Conservation (phyloP, 2,797 vertebrate species). For the Taenioides sp. region DNA sequence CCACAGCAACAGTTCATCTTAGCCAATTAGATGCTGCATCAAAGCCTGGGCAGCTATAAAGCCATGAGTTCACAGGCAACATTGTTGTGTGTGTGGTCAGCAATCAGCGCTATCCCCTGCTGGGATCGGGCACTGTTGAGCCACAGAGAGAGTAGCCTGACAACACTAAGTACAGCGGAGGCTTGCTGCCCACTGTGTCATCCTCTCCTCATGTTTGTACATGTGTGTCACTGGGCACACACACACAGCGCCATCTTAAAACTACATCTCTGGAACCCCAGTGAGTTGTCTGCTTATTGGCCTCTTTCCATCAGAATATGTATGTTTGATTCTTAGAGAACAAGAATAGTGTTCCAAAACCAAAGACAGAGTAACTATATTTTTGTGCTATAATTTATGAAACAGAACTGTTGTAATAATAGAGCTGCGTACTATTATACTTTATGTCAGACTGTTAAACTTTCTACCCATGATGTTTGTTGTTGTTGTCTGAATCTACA, state of each 20-base stretch:
- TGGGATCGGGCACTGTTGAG: conserved; percentile 65
- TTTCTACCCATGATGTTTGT: conserved; percentile 15
- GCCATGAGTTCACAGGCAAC: conserved; percentile 70
- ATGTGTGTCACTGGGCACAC: conserved; percentile 44
- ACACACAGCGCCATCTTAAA: conserved; percentile 45
- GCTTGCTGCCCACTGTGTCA: conserved; percentile 64
- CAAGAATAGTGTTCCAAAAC: conserved; percentile 39
- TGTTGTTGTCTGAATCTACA: conserved; percentile 30
- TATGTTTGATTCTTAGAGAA: conserved; percentile 42
- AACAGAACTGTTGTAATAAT: conserved; percentile 21
- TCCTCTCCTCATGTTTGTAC: conserved; percentile 62
- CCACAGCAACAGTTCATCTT: conserved; percentile 75
- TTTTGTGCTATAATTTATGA: conserved; percentile 30
- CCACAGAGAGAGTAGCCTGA: conserved; percentile 73
- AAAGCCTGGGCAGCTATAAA: conserved; percentile 69
- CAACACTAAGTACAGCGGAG: conserved; percentile 57
- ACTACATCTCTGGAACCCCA: conserved; percentile 35
- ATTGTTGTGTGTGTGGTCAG: conserved; percentile 77
- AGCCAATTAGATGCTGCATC: conserved; percentile 78
- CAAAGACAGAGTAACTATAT: conserved; percentile 32
- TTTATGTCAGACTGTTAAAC: conserved; percentile 4
- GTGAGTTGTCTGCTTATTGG: conserved; percentile 49
- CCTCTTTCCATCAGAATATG: conserved; percentile 51
- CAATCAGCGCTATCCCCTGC: conserved; percentile 74
- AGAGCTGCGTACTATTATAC: conserved; percentile 18